Base-by-base conservation (phyloP, 1,140 invertebrate species). In the Globodera rostochiensis region DNA sequence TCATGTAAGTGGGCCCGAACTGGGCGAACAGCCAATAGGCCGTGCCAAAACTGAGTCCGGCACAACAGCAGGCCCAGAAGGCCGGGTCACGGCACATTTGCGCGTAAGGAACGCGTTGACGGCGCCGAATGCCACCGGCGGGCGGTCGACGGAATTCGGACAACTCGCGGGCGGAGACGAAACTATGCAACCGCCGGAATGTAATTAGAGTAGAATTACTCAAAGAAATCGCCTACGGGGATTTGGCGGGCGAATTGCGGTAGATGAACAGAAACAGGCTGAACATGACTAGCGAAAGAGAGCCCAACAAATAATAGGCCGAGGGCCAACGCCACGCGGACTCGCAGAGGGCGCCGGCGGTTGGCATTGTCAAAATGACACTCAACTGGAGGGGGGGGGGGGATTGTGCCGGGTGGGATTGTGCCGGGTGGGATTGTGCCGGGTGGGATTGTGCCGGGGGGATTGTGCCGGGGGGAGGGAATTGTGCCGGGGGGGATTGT, bases 1-100 rank as follows among this genome's bases (percentile, higher is more conserved):
- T 84, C 80, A 84, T 80, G 74, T 85, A 84, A 25, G 77, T 49
- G 47, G 83, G 83, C 11, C 83, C 84, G 69, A 73, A 84, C 13
- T 84, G 84, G 11, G 83, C 49, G 50, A 84, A 84, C n/a, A 84
- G 71, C 70, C 60, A 74, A 50, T 81, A 70, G 7, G 82, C 84
- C 7, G 82, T 50, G 60, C 49, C 60, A 46, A n/a, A 71, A 45
- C 83, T 77, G 71, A 84, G 80, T 21, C 49, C 53, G 25, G 77
- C 36, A 21, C 15, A 45, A 67, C 79, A 46, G 15, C 45, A 47
- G 9, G 73, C 83, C 79, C 78, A 77, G 36, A 84, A 82, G 7
- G 83, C n/a, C 25, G 8, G 15, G 47, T 84, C 84, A 21, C 67
- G 79, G 9, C 84, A 69, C 53, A 84, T 85, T 69, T 78, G 53